Percentiles rank a stretch among this genome's conserved stretches.
phyloP scores from a whole-genome alignment of 2,888 invertebrate genomes.

The Ellobium chinense region DNA sequence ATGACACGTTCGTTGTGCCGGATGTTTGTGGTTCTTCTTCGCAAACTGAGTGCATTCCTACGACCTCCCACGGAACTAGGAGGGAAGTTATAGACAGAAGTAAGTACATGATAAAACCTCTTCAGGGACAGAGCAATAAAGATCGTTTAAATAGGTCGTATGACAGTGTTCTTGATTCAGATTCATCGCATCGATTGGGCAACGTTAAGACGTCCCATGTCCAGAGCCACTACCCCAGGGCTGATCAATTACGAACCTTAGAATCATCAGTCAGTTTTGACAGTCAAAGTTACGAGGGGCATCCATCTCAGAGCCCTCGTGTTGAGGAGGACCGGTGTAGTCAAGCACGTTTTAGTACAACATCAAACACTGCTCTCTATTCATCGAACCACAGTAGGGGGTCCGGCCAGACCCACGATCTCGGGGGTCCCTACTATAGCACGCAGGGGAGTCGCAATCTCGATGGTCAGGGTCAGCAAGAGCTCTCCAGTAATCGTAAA shows the following conservation, averaged over 20 bases:
- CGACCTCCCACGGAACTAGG: background rate
- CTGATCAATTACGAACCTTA: background rate
- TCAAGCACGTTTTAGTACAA: background rate
- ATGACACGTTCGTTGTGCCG: background rate
- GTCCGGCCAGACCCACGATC: background rate
- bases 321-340: background rate
- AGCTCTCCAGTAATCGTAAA: background rate
- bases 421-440: background rate
- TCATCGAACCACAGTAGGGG: background rate
- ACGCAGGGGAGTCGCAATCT: background rate
- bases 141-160: background rate
- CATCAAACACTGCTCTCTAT: background rate
- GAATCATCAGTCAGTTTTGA: background rate
- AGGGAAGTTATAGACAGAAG: slow-evolving; percentile 10
- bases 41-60: background rate
- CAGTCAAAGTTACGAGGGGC: background rate
- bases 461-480: background rate
- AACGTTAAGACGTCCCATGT: background rate
- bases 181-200: background rate
- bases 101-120: slow-evolving; percentile 13
- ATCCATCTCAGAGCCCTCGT: background rate
- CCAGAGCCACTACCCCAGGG: background rate
- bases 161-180: background rate
- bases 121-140: background rate
- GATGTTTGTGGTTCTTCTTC: background rate